Percentiles rank a stretch among this genome's conserved stretches.
Evolutionary conservation across 35 echinoderm and acorn worm genomes (phyloP).

Genomic region (Lytechinus variegatus): DNA sequence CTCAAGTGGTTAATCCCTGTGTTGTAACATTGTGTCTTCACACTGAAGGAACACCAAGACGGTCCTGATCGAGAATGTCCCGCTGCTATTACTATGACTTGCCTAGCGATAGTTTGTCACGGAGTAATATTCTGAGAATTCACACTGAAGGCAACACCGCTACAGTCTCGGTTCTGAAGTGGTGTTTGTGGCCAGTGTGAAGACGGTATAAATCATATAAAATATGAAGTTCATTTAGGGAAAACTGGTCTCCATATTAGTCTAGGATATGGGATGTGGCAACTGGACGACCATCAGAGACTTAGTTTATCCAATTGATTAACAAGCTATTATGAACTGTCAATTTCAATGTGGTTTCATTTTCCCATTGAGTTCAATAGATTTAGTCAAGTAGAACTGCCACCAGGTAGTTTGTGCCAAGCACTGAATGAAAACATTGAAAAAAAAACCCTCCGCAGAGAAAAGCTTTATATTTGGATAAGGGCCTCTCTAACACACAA

Average conservation of each 20-base stretch:
- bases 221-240: too few relatives aligned
- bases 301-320: background rate
- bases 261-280: background rate
- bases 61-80: too few relatives aligned
- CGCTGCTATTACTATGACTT: too few relatives aligned
- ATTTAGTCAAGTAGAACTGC: conserved; percentile 24
- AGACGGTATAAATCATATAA: too few relatives aligned
- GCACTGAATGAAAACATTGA: conserved; percentile 10
- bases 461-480: conserved; percentile 14
- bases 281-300: background rate
- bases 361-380: conserved; percentile 13
- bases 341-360: conserved; percentile 40
- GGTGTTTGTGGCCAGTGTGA: too few relatives aligned
- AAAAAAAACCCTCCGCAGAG: background rate
- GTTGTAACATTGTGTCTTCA: too few relatives aligned
- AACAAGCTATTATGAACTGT: background rate
- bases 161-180: too few relatives aligned
- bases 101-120: too few relatives aligned
- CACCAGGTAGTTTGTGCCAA: background rate
- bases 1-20: too few relatives aligned
- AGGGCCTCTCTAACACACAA: conserved; percentile 14
- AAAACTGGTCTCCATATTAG: background rate
- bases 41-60: too few relatives aligned
- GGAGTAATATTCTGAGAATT: too few relatives aligned
- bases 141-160: too few relatives aligned